Percentiles rank a stretch among this genome's conserved stretches.
Conservation (phyloP, 2,113 vertebrate genomes). For the Nothocercus nigrocapillus region DNA sequence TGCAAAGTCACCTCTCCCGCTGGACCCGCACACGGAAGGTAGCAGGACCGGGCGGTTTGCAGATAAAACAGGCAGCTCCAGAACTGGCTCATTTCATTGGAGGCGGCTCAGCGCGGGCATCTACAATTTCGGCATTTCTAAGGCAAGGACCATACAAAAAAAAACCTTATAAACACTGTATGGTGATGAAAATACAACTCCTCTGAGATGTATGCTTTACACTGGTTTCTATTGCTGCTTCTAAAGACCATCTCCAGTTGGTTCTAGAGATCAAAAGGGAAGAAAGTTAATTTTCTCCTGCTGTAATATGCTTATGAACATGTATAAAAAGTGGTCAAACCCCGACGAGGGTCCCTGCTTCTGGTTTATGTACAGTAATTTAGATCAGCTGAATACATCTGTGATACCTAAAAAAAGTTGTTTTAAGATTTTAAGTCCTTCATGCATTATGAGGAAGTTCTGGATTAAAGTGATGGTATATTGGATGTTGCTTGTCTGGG, state of each 20-base stretch:
- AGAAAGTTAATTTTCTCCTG: conserved; percentile 67
- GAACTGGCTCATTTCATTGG: neutral
- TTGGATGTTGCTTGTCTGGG: conserved; percentile 68
- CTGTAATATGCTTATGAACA: conserved; percentile 77
- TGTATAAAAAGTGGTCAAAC: conserved; percentile 85
- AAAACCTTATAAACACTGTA: conserved; percentile 56
- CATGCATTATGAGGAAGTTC: conserved; percentile 87
- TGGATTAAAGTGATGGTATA: conserved; percentile 79
- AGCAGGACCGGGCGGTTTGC: neutral
- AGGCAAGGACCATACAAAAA: conserved; percentile 64
- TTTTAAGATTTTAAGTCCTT: conserved; percentile 84
- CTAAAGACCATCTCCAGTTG: conserved; percentile 68
- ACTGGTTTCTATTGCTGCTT: conserved; percentile 82
- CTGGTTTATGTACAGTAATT: conserved; percentile 95
- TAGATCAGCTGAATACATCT: conserved; percentile 81
- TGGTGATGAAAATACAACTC: conserved; percentile 55
- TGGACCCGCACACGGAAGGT: neutral
- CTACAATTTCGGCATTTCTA: conserved; percentile 60
- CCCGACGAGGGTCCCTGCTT: conserved; percentile 79
- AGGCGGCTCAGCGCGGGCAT: neutral
- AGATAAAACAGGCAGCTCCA: neutral
- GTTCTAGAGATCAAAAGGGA: conserved; percentile 69
- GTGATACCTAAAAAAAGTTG: conserved; percentile 82
- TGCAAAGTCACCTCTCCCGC: neutral
- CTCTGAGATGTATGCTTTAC: conserved; percentile 72